Evolutionary conservation across 1,140 invertebrate species (phyloP), one percentile per base, ranked within the genome.

Genomic region (Prorops nasuta): DNA sequence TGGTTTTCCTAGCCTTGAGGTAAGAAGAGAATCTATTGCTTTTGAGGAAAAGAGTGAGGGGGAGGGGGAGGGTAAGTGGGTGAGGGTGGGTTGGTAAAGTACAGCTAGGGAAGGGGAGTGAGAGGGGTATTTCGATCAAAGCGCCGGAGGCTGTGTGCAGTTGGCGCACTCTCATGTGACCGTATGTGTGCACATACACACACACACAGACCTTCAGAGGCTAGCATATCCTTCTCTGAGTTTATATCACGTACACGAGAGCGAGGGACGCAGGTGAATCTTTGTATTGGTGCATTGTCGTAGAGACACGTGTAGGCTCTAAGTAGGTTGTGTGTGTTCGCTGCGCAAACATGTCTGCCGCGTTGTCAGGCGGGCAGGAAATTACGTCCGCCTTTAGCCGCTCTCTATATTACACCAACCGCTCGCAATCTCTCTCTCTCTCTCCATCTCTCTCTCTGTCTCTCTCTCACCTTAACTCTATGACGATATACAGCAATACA

Each of bases 321-420:
- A 64, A 62, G 62, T 62, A 64, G 54, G 62, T 65, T 44, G 18
- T 46, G 37, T 41, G 6, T 31, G 41, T 31, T 64, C 54, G 57
- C 58, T 72, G 63, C 54, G 71, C 70, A 74, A 74, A 75, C 72
- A 75, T 71, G 69, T 70, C 71, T 72, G 67, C 59, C 69, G 56
- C 69, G 69, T 74, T 77, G 75, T 77, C 71, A 74, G 73, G 71
- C 70, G 71, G 74, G 69, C 75, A 76, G 75, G 75, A 76, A 77
- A 77, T 77, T 77, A 77, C 75, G 72, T 74, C 67, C 71, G 75
- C 75, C 72, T 77, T 76, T 75, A 73, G 73, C 69, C 58, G 58
- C 60, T 66, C 69, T 67, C 69, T 75, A 75, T 73, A 75, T 73
- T 72, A 72, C 69, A 65, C 62, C 58, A 63, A 60, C 67, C 58